Evolutionary conservation across 2,113 vertebrate species (phyloP).

Genomic region (Sander lucioperca): DNA sequence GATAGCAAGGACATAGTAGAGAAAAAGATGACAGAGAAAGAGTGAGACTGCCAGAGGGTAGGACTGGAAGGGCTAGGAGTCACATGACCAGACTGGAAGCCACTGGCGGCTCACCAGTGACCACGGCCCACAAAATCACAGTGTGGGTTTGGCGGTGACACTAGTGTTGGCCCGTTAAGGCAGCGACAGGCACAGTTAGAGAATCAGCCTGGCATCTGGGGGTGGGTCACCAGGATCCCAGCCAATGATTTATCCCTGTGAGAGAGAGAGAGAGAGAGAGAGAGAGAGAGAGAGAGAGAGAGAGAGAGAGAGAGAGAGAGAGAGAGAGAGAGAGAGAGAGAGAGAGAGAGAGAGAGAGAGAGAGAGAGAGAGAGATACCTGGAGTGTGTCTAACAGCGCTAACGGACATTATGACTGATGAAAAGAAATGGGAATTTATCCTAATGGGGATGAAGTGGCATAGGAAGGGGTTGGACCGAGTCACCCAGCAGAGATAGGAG

Average conservation of each 20-base stretch:
- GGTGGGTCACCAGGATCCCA: slow-evolving; percentile 11
- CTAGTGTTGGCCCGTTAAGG: slow-evolving; percentile 15
- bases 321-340: too few species aligned
- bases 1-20: slow-evolving; percentile 5
- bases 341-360: too few species aligned
- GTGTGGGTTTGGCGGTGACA: slow-evolving; percentile 44
- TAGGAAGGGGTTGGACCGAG: background rate
- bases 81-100: slow-evolving; percentile 30
- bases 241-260: slow-evolving; percentile 1
- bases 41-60: slow-evolving; percentile 31
- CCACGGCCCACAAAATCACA: slow-evolving; percentile 60
- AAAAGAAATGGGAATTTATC: slow-evolving; percentile 29
- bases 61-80: slow-evolving; percentile 34
- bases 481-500: slow-evolving; percentile 35
- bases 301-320: too few species aligned
- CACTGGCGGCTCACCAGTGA: slow-evolving; percentile 48
- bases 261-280: too few species aligned
- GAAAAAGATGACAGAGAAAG: slow-evolving; percentile 5
- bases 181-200: slow-evolving; percentile 12
- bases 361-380: slow-evolving; percentile 6
- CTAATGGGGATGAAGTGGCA: slow-evolving; percentile 12
- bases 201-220: slow-evolving; percentile 12
- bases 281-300: too few species aligned
- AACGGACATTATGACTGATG: slow-evolving; percentile 22
- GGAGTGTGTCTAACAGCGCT: slow-evolving; percentile 16